Evolutionary conservation across 1,140 invertebrate species (phyloP).

Genomic region (Drosophila yakuba): DNA sequence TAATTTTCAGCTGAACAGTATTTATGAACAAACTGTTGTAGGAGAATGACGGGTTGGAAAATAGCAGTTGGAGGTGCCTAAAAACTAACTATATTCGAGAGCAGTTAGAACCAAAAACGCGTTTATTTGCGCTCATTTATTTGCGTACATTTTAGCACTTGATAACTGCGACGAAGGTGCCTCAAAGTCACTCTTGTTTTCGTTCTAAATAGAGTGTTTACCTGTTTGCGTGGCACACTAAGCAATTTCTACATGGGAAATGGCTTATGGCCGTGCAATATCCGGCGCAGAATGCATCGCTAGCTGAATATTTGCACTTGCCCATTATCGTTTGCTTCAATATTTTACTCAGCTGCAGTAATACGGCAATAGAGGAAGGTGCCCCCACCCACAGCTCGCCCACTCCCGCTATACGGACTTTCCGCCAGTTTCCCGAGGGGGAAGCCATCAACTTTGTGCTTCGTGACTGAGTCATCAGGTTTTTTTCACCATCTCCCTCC

Average conservation of each 20-base stretch:
- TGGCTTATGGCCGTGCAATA: constrained; percentile 48
- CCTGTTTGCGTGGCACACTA: constrained; percentile 42
- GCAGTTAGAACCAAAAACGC: too few relatives aligned
- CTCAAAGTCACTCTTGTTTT: constrained; percentile 58
- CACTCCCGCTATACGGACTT: constrained; percentile 2
- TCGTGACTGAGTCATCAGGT: constrained; percentile 70
- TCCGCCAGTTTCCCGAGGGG: constrained; percentile 29
- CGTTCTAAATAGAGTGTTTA: constrained; percentile 30
- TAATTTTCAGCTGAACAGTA: neutral
- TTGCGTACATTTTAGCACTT: constrained; percentile 19
- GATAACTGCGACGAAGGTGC: constrained; percentile 9
- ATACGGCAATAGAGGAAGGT: constrained; percentile 9
- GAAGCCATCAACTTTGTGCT: constrained; percentile 53
- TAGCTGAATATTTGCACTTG: constrained; percentile 43
- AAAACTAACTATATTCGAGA: neutral
- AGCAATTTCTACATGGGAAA: constrained; percentile 40
- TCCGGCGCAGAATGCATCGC: constrained; percentile 54
- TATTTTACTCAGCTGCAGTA: constrained; percentile 23
- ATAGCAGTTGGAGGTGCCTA: neutral
- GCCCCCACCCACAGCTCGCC: neutral
- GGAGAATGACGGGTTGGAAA: too few relatives aligned
- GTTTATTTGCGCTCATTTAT: constrained; percentile 2
- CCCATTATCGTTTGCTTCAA: constrained; percentile 41
- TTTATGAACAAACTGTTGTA: too few relatives aligned
- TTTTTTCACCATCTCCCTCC: constrained; percentile 25